Evolutionary conservation across 2,797 vertebrate species (phyloP), one percentile per base, ranked within the genome.

Genomic region (Gobio occitaniae): DNA sequence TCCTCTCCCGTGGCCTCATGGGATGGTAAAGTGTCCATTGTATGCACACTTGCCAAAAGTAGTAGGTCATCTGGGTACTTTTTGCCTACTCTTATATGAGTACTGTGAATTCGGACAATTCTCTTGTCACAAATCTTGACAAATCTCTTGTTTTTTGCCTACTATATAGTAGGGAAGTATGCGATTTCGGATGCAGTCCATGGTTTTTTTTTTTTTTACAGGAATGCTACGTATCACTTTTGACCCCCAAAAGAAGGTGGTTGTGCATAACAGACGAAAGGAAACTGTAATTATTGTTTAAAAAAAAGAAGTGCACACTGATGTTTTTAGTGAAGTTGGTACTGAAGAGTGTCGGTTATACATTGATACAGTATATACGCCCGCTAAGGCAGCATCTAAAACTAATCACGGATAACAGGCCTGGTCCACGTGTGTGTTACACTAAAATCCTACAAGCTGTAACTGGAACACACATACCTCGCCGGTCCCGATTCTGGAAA

Each of bases 261-360:
- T 21, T 79, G 80, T 59, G 16, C 50, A 59, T 71, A 78, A 61
- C 6, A 15, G 61, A 54, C 72, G 54, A 72, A 71, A 68, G n/a
- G n/a, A 63, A 82, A 83, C 79, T 19, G 38, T 19, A 36, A 56
- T 75, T 25, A 36, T 29, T 80, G 80, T 82, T 74, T 61, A 61
- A 61, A 29, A 38, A 25, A 68, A 69, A 65, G 76, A 80, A 63
- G 21, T 59, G 71, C 38, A 44, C 74, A 47, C 13, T 74, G 69
- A 71, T 61, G 70, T 63, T 84, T 69, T 84, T 89, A 88, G 89
- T 87, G 82, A 87, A 44, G 56, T 78, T 59, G 89, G 83, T 84
- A 90, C 87, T 88, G 78, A 84, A 90, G 91, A 91, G 90, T 83
- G 90, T 90, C 72, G 90, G 91, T 93, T 94, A 93, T 90, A 92